Evolutionary conservation across 2,113 vertebrate genomes (phyloP).

Genomic region (Ageneiosus marmoratus): DNA sequence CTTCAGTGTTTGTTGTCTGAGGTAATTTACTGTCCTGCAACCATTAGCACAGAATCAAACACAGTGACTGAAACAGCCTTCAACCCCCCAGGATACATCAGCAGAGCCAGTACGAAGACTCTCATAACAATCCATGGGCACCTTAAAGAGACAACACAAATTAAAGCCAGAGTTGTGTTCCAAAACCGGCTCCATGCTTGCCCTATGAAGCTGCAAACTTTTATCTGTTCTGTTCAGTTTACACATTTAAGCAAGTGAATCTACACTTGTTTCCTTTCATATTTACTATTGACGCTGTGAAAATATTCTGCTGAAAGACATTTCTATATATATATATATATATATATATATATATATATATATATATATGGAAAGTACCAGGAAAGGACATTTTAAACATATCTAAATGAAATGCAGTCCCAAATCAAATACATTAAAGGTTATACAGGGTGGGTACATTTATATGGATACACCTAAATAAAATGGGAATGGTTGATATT

Average conservation of each 20-base stretch:
- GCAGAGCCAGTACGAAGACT: constrained; percentile 1
- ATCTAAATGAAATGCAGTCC: no score
- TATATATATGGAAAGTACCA: no score
- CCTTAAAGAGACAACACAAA: constrained; percentile 9
- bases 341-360: no score
- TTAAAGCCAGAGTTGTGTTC: background rate
- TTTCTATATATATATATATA: background rate
- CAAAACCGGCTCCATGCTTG: background rate
- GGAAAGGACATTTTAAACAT: no score
- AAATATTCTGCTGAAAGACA: background rate
- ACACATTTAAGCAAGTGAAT: background rate
- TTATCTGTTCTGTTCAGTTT: background rate
- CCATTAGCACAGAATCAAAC: background rate
- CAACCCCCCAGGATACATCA: background rate
- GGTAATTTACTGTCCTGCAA: constrained; percentile 19
- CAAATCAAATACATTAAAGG: no score
- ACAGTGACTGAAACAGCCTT: background rate
- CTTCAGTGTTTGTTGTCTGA: constrained; percentile 19
- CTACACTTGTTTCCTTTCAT: background rate
- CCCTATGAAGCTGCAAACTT: background rate
- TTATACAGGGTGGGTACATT: no score
- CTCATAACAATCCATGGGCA: constrained; percentile 5
- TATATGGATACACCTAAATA: no score
- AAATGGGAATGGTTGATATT: no score
- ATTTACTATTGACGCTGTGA: no score